These are phyloP conservation scores for Neogobius melanostomus DNA, from an alignment of 2,113 vertebrate genomes.

Conservation along the genomic window DNA sequence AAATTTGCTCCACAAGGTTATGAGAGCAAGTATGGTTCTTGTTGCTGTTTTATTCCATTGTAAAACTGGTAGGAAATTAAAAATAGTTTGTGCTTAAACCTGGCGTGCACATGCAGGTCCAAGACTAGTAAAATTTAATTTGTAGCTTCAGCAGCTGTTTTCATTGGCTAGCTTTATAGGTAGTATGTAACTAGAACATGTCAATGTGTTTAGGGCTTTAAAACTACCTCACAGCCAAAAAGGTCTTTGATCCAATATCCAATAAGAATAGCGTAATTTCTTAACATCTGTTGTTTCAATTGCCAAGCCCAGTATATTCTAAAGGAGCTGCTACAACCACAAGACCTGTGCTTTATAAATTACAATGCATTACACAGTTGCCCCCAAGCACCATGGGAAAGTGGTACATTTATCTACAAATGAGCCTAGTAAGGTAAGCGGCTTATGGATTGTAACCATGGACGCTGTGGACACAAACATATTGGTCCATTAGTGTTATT, in stretches of 20 bases:
- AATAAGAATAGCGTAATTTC: slow-evolving; percentile 41
- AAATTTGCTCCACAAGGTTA: too few species aligned
- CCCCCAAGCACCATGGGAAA: slow-evolving; percentile 50
- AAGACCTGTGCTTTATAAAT: background rate
- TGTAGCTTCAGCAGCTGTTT: slow-evolving; percentile 57
- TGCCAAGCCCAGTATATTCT: slow-evolving; percentile 28
- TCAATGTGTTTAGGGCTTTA: slow-evolving; percentile 34
- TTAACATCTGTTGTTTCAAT: slow-evolving; percentile 43
- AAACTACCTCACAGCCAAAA: slow-evolving; percentile 23
- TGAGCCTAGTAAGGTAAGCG: slow-evolving; percentile 32
- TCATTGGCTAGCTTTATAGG: slow-evolving; percentile 59
- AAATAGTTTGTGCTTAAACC: slow-evolving; percentile 25
- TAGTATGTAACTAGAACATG: slow-evolving; percentile 51
- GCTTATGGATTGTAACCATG: slow-evolving; percentile 19
- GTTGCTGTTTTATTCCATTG: slow-evolving; percentile 25
- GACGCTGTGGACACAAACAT: background rate
- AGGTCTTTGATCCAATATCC: slow-evolving; percentile 18
- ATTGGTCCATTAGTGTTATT: too few species aligned
- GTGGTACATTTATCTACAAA: slow-evolving; percentile 45
- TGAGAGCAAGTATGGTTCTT: background rate
- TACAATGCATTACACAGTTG: background rate
- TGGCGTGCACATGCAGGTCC: slow-evolving; percentile 23
- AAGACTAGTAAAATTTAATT: slow-evolving; percentile 44
- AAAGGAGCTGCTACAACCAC: slow-evolving; percentile 33
- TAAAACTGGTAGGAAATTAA: slow-evolving; percentile 48